Evolutionary conservation across 2,113 vertebrate species (phyloP).

Genomic region (Ochotona curzoniae): DNA sequence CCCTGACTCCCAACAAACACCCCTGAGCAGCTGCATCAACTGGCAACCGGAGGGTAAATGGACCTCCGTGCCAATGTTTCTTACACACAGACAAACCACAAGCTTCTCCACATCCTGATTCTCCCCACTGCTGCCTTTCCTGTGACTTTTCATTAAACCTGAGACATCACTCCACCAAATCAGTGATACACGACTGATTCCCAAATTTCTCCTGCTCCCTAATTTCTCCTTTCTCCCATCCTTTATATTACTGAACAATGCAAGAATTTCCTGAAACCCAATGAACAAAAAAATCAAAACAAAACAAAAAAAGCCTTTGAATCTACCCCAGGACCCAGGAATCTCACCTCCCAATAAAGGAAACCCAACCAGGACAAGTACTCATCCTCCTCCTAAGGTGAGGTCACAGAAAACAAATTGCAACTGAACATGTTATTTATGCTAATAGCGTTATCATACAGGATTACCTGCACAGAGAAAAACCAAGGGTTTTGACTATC

Average conservation of each 20-base stretch:
- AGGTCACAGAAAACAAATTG: conserved; percentile 18
- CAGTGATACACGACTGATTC: background rate
- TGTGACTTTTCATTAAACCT: background rate
- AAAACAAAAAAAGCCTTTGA: conserved; percentile 17
- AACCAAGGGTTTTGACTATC: conserved; percentile 17
- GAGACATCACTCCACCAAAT: conserved; percentile 37
- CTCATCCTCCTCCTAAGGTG: conserved; percentile 4
- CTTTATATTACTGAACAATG: conserved; percentile 14
- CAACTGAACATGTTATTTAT: conserved; percentile 3
- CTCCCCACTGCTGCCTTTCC: conserved; percentile 34
- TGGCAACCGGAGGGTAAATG: conserved; percentile 66
- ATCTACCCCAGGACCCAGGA: background rate
- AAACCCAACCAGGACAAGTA: background rate
- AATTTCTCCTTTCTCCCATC: conserved; percentile 4
- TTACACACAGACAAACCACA: conserved; percentile 60
- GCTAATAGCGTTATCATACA: conserved; percentile 9
- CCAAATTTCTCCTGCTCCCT: background rate
- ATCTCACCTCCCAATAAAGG: conserved; percentile 46
- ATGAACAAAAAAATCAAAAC: background rate
- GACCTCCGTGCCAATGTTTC: conserved; percentile 44
- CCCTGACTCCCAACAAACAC: conserved; percentile 50
- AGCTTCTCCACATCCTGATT: conserved; percentile 42
- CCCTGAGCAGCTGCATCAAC: conserved; percentile 66
- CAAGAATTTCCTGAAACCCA: conserved; percentile 17
- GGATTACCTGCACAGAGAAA: background rate